These are phyloP conservation scores for Myiotriccus ornatus DNA, from an alignment of 2,797 vertebrate genomes.

Conservation along the genomic window DNA sequence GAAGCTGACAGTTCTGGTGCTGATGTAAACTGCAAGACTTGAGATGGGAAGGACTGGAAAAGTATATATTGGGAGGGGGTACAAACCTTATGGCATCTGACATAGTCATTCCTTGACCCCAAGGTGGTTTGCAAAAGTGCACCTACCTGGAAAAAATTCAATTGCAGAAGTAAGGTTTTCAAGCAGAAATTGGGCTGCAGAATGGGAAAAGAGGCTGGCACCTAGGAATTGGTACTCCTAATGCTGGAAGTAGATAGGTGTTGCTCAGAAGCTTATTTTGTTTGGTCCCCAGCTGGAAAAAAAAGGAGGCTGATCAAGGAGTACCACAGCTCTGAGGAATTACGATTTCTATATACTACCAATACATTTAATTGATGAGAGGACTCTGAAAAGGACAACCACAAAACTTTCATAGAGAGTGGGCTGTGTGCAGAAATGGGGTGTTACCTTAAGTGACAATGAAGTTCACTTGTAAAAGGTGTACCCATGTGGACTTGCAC, in stretches of 20 bases:
- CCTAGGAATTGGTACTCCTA: background rate
- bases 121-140: background rate
- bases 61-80: background rate
- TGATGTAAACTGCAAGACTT: background rate
- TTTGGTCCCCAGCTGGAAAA: background rate
- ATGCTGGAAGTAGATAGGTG: background rate
- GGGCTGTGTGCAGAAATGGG: background rate
- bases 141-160: background rate
- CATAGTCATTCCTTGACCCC: background rate
- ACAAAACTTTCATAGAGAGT: background rate
- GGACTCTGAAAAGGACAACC: background rate
- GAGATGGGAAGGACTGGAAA: background rate
- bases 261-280: background rate
- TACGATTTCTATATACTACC: background rate
- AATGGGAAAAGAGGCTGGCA: background rate
- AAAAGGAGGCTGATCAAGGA: background rate
- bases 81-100: background rate
- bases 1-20: background rate
- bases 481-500: background rate
- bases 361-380: background rate
- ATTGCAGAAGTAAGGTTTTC: background rate
- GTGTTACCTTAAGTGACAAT: background rate
- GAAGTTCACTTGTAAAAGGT: background rate
- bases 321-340: background rate
- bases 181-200: background rate